Conservation (phyloP, 2,113 vertebrate species). For the Melospiza melodia region DNA sequence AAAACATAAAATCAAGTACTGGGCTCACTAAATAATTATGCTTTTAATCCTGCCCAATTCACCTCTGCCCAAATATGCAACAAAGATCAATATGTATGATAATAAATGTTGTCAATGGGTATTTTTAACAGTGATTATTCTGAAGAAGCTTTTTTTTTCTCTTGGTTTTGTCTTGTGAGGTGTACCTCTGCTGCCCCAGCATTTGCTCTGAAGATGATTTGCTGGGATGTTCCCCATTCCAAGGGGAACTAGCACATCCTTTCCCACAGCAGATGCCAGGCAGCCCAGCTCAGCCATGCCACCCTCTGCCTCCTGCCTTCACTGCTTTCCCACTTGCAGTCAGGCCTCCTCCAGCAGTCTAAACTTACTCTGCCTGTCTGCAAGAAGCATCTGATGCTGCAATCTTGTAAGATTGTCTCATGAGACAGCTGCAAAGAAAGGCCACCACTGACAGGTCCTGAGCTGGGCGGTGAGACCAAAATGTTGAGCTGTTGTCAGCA, state of each 20-base stretch:
- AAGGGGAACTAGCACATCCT: neutral
- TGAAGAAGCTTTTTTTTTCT: neutral
- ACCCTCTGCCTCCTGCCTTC: neutral
- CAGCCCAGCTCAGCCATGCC: neutral
- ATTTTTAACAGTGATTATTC: neutral
- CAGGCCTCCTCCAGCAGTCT: neutral
- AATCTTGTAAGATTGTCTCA: neutral
- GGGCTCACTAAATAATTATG: neutral
- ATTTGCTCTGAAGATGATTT: neutral
- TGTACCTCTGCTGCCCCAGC: neutral
- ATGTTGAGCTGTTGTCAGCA: neutral
- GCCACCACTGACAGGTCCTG: neutral
- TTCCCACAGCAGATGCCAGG: neutral
- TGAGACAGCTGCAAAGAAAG: neutral
- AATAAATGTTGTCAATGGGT: neutral
- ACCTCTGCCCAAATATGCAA: neutral
- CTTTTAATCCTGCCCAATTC: constrained; percentile 22
- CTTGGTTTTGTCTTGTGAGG: neutral
- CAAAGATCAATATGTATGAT: neutral
- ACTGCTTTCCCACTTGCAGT: neutral
- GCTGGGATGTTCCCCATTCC: accelerated
- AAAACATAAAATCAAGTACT: constrained; percentile 21
- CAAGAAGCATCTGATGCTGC: neutral
- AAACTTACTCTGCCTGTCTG: neutral
- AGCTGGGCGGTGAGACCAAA: neutral